Evolutionary conservation across 2,888 invertebrate species (phyloP).

Genomic region (Stenodema calcarata): DNA sequence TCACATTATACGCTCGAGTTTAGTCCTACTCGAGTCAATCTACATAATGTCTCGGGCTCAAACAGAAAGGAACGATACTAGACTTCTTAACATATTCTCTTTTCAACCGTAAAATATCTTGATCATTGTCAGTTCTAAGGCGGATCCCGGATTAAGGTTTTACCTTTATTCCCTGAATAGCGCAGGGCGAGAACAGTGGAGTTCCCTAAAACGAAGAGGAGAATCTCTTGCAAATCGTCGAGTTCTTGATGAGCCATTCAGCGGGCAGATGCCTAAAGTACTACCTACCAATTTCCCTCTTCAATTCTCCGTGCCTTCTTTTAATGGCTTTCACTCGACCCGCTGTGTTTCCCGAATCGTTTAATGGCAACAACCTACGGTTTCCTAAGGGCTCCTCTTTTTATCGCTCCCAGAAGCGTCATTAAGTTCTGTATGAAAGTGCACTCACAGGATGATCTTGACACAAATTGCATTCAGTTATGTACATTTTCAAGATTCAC

Average conservation of each 20-base stretch:
- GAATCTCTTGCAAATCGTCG: slow-evolving; percentile 9
- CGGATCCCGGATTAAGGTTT: not conserved
- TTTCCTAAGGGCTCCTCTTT: not conserved
- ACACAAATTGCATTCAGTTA: not conserved
- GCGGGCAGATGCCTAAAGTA: not conserved
- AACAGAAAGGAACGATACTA: no score
- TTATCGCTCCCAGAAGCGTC: not conserved
- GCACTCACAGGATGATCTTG: not conserved
- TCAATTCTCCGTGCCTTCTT: not conserved
- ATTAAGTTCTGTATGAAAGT: not conserved
- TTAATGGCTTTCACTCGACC: not conserved
- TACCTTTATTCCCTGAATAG: not conserved
- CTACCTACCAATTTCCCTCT: slow-evolving; percentile 14
- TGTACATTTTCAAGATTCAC: not conserved
- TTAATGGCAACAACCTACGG: not conserved
- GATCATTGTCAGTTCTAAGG: not conserved
- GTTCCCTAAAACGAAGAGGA: not conserved
- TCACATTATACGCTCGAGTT: no score
- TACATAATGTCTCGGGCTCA: no score
- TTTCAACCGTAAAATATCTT: not conserved
- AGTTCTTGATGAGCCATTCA: slow-evolving; percentile 15
- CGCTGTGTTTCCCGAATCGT: not conserved
- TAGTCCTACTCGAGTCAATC: no score
- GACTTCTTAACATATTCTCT: not conserved
- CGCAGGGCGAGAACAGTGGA: not conserved